These are phyloP conservation scores for Smittia sp. DNA, from an alignment of 2,888 invertebrate genomes.

Conservation along the genomic window DNA sequence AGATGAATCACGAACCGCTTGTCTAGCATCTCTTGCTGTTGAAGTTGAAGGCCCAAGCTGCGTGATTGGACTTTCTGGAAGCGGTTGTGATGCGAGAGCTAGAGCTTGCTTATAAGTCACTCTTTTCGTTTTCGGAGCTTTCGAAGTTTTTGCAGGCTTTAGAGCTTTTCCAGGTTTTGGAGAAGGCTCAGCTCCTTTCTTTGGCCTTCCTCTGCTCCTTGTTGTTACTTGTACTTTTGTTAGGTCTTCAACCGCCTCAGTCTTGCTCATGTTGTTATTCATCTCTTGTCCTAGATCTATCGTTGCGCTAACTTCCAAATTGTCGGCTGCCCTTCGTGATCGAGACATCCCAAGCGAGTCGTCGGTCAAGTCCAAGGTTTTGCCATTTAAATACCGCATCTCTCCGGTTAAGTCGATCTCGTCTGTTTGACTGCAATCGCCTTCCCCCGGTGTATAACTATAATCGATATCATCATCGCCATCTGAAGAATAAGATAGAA, in stretches of 20 bases:
- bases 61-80: too few relatives aligned
- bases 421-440: not conserved
- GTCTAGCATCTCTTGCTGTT: not conserved
- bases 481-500: too few relatives aligned
- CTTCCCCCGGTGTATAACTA: too few relatives aligned
- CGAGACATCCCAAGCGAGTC: not conserved
- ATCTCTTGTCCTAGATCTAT: not conserved
- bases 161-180: too few relatives aligned
- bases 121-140: not conserved
- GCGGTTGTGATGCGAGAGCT: too few relatives aligned
- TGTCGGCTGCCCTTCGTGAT: not conserved
- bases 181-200: not conserved
- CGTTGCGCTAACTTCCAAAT: not conserved
- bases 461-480: too few relatives aligned
- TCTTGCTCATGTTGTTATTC: not conserved
- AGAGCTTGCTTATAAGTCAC: not conserved
- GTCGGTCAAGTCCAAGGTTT: not conserved
- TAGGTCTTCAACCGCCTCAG: not conserved
- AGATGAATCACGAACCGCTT: not conserved
- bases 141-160: too few relatives aligned
- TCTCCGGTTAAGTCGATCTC: too few relatives aligned
- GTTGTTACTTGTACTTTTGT: not conserved
- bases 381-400: too few relatives aligned
- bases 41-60: too few relatives aligned
- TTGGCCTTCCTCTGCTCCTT: not conserved